Evolutionary conservation across 1,140 invertebrate species (phyloP), one percentile per base, ranked within the genome.

Genomic region (Drosophila serrata): DNA sequence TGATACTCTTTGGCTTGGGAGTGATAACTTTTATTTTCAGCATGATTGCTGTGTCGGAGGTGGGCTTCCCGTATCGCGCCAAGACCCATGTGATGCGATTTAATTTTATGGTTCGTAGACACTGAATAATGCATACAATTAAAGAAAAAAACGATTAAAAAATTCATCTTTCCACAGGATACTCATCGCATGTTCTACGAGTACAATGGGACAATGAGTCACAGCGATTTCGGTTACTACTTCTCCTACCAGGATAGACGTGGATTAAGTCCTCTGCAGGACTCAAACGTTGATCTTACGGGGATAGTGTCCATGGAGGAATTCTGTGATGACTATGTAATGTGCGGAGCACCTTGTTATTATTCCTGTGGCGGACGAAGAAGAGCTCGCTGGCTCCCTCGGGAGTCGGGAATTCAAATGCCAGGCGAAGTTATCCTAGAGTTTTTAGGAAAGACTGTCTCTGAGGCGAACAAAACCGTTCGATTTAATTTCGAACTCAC

Each of bases 31-130:
- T 90, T 95, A 48, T 76, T 17, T 67, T 76, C 55, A 67, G 74
- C 24, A 93, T 95, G 49, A 90, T 95, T 45, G 93, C 95, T 39
- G 91, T 95, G 35, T 95, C 95, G 8, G 95, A 95, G 3, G 82
- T 96, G 39, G 96, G 96, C 29, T 97, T 97, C 92, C 96, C 96
- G 1, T 97, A 96, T 81, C 95, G 95, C 56, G 94, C 94, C 4
- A 94, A 95, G 43, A 94, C 95, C 17, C 94, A 95, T 33, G 95
- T 95, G 3, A 94, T 96, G 91, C 92, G 96, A 62, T 95, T 95
- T 75, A 95, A 95, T 93, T 93, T 96, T 59, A 91, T 94, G 81
- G 95, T 96, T 93, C 0, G 39, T 48, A n/a, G 0, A 17, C 3
- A 29, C 1, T n/a, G 33, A 0, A 29, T 3, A 13, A 6, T 27